A percentile compares a stretch with the other conserved stretches of the same genome.
Evolutionary conservation across 2,888 invertebrate species (phyloP).

Genomic region (Noctua comes): DNA sequence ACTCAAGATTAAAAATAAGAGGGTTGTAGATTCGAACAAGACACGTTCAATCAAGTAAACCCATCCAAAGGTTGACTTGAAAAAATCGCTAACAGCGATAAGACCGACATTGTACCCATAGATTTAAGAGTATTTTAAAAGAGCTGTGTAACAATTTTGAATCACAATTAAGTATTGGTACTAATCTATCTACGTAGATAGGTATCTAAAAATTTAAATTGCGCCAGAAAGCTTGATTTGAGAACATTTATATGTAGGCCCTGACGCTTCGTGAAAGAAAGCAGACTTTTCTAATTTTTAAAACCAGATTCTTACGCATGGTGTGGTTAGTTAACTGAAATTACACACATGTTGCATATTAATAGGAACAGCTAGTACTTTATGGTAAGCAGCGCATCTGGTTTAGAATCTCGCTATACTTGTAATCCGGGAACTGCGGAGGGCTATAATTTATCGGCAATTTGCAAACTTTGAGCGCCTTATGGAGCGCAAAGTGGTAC

Average conservation of each 20-base stretch:
- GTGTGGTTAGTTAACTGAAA: constrained; percentile 40
- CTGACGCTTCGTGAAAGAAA: constrained; percentile 1
- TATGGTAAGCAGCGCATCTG: constrained; percentile 48
- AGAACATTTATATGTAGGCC: not conserved
- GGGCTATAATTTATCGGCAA: constrained; percentile 41
- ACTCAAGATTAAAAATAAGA: not conserved
- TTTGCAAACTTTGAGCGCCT: constrained; percentile 61
- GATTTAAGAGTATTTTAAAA: not conserved
- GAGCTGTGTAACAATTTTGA: not conserved
- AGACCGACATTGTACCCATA: not conserved
- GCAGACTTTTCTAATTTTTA: constrained; percentile 6
- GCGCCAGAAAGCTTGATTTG: not conserved
- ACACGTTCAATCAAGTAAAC: not conserved
- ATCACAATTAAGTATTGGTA: not conserved
- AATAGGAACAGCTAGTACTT: constrained; percentile 37
- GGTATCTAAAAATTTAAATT: not conserved
- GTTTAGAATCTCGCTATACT: constrained; percentile 55
- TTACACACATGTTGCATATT: constrained; percentile 48
- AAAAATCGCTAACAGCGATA: not conserved
- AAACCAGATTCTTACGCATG: constrained; percentile 39
- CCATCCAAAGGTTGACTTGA: not conserved
- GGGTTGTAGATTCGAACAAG: not conserved
- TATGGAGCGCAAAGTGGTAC: constrained; percentile 48
- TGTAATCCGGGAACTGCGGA: constrained; percentile 38
- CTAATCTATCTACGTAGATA: not conserved